Base-by-base conservation (phyloP, 2,113 vertebrate genomes). In the Typhlomys cinereus region DNA sequence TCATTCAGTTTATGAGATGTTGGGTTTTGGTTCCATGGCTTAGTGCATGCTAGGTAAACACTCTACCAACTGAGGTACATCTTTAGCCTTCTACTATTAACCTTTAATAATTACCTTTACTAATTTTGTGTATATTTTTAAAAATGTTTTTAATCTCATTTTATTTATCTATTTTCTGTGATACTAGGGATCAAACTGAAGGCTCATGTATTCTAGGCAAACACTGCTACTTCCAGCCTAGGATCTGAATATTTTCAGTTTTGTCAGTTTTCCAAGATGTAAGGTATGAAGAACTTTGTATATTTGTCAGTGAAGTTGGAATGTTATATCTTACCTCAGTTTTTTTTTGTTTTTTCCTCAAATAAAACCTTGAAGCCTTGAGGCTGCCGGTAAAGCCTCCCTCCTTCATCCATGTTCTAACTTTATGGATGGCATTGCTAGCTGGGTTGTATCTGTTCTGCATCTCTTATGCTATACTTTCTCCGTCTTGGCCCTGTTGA, bases 261-360 rank as follows among this genome's bases (percentile, higher is more conserved):
- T 85, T 69, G 48, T 50, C 12, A 36, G 25, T 84, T 78, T 71
- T 59, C 23, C n/a, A 12, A 91, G 66, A 88, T 79, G 50, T 79
- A 85, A 91, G 73, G 14, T 15, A 62, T 75, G 44, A 5, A 66
- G 18, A 21, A 48, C 0, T 73, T 70, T 15, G 31, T 62, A 15
- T 81, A 36, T 85, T 85, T 66, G 29, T 71, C 20, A 46, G 34
- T 48, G 18, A 94, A 85, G 48, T 41, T 64, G 27, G 11, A 74
- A 80, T 91, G 31, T 39, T 15, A 27, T 75, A 41, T 21, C 79
- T 85, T 41, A 75, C 0, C 62, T 67, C 46, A 76, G 44, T 80
- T 92, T 91, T n/a, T n/a, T n/a, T n/a, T n/a, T n/a, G n/a, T n/a
- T 93, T 83, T 50, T 88, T 39, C 39, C 39, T 75, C 59, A 70